phyloP scores from a whole-genome alignment of 2,797 vertebrate species.

The Tokudaia muenninki region DNA sequence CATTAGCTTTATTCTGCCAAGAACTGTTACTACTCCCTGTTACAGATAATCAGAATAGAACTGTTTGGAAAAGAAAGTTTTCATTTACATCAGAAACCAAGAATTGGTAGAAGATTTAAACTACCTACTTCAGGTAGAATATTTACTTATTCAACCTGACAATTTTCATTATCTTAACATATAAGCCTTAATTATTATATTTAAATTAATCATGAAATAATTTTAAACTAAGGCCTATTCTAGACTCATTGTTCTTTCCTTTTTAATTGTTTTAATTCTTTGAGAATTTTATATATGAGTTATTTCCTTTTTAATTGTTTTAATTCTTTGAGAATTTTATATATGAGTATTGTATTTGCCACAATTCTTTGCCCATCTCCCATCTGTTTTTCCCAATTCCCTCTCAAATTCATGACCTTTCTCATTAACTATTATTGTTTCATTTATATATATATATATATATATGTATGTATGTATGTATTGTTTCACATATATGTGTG shows the following conservation, averaged over 20 bases:
- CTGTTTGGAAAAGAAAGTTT: not conserved
- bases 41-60: not conserved
- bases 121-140: slow-evolving; percentile 1
- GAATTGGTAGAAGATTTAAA: slow-evolving; percentile 11
- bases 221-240: not conserved
- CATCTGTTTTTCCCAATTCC: not conserved
- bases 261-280: not conserved
- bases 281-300: too few species aligned
- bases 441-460: not conserved
- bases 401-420: too few species aligned
- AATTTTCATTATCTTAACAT: slow-evolving; percentile 4
- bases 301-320: too few species aligned
- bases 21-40: not conserved
- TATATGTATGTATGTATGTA: too few species aligned
- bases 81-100: not conserved
- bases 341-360: too few species aligned
- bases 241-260: not conserved
- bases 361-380: too few species aligned
- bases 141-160: slow-evolving; percentile 8
- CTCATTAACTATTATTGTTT: not conserved
- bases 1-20: not conserved
- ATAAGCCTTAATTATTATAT: not conserved
- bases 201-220: not conserved
- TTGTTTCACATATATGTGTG: not conserved
- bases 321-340: too few species aligned